phyloP scores from a whole-genome alignment of 2,113 vertebrate genomes.

The Mormyrus lacerda region DNA sequence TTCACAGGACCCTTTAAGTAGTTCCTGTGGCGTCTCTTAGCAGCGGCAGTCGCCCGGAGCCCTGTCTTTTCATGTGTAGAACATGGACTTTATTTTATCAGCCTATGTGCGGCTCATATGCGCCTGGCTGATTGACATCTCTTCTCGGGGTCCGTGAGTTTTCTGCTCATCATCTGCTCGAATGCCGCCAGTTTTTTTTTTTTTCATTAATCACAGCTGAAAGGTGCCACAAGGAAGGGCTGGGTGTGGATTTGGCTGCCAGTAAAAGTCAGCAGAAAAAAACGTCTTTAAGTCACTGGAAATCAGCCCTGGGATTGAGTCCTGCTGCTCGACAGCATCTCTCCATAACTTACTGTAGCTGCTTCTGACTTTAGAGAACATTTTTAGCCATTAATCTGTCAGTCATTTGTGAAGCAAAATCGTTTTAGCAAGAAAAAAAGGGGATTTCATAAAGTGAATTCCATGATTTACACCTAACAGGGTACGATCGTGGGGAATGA shows the following conservation, averaged over 20 bases:
- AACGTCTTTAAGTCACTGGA: background rate
- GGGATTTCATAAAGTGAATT: background rate
- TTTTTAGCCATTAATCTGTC: background rate
- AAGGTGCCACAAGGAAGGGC: background rate
- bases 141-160: background rate
- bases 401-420: background rate
- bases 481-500: background rate
- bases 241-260: background rate
- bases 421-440: background rate
- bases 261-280: background rate
- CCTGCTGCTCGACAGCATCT: background rate
- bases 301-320: background rate
- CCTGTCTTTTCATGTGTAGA: background rate
- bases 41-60: background rate
- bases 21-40: background rate
- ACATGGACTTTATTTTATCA: background rate
- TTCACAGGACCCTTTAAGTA: background rate
- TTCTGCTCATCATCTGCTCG: background rate
- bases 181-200: background rate
- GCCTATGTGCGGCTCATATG: background rate
- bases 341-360: background rate
- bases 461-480: background rate
- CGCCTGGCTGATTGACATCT: background rate
- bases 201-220: background rate
- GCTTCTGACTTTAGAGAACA: background rate